Evolutionary conservation across 2,888 invertebrate genomes (phyloP).

Genomic region (Synanthedon formicaeformis): DNA sequence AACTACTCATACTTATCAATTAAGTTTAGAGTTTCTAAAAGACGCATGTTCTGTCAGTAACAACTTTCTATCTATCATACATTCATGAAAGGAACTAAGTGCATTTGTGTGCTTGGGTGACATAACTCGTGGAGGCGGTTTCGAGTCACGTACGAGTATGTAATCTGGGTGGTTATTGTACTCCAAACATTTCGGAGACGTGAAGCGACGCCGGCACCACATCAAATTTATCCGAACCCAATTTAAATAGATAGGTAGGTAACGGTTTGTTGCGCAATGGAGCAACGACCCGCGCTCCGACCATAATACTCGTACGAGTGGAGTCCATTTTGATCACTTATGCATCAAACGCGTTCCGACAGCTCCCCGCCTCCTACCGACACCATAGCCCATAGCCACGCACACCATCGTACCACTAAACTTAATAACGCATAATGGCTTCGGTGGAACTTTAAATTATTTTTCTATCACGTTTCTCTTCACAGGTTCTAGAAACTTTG

Average conservation of each 20-base stretch:
- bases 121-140: constrained; percentile 33
- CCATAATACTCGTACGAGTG: constrained; percentile 31
- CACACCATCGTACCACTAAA: constrained; percentile 23
- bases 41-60: too few relatives aligned
- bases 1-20: too few relatives aligned
- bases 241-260: constrained; percentile 61
- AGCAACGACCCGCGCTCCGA: constrained; percentile 47
- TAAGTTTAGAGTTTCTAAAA: too few relatives aligned
- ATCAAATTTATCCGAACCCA: constrained; percentile 51
- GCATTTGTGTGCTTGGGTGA: constrained; percentile 17
- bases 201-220: constrained; percentile 21
- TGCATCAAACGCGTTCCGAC: constrained; percentile 60
- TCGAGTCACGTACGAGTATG: constrained; percentile 35
- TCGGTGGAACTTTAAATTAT: constrained; percentile 16
- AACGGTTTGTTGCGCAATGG: constrained; percentile 61
- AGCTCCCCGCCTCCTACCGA: constrained; percentile 23
- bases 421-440: constrained; percentile 37
- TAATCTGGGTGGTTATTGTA: constrained; percentile 37
- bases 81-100: too few relatives aligned
- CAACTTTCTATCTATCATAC: too few relatives aligned
- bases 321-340: constrained; percentile 54
- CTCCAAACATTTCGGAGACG: constrained; percentile 26
- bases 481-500: too few relatives aligned
- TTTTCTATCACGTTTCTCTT: too few relatives aligned
- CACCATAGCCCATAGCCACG: constrained; percentile 18